Percentiles rank a stretch among this genome's conserved stretches.
Conservation (phyloP, 1,140 invertebrate genomes). For the Sweltsa coloradensis region DNA sequence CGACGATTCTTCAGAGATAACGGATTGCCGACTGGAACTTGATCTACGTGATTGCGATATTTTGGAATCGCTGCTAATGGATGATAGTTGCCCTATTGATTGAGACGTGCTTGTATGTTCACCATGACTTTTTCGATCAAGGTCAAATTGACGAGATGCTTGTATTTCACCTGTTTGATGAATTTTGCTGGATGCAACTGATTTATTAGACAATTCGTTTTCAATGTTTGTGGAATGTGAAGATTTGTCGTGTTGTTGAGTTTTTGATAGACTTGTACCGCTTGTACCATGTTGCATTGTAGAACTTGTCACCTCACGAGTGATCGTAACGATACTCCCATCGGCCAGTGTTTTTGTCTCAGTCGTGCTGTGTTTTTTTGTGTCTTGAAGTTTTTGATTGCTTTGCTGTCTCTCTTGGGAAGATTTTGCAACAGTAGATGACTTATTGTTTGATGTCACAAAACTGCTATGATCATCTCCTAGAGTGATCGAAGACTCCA, state of each 20-base stretch:
- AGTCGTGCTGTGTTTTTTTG: conserved; percentile 23
- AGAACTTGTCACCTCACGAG: conserved; percentile 14
- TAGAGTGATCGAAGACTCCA: conserved; percentile 47
- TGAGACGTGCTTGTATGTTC: too few species aligned
- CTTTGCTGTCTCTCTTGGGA: conserved; percentile 13
- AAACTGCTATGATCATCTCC: conserved; percentile 39
- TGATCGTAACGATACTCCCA: conserved; percentile 37
- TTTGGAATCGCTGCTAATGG: too few species aligned
- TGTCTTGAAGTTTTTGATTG: conserved; percentile 9
- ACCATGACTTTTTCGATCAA: too few species aligned
- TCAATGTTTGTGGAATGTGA: too few species aligned
- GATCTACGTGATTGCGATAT: too few species aligned
- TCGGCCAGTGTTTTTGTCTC: conserved; percentile 36
- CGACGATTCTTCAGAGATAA: too few species aligned
- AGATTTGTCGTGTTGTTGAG: too few species aligned
- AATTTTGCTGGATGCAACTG: too few species aligned
- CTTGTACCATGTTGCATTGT: neutral
- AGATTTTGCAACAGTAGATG: conserved; percentile 25
- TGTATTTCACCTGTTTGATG: neutral
- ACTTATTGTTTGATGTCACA: conserved; percentile 46
- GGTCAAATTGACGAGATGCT: too few species aligned
- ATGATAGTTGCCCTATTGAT: too few species aligned
- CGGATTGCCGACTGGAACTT: too few species aligned
- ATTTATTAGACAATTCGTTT: too few species aligned
- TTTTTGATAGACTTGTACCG: neutral